Evolutionary conservation across 1,140 invertebrate genomes (phyloP).

Genomic region (Bombus haemorrhoidalis): DNA sequence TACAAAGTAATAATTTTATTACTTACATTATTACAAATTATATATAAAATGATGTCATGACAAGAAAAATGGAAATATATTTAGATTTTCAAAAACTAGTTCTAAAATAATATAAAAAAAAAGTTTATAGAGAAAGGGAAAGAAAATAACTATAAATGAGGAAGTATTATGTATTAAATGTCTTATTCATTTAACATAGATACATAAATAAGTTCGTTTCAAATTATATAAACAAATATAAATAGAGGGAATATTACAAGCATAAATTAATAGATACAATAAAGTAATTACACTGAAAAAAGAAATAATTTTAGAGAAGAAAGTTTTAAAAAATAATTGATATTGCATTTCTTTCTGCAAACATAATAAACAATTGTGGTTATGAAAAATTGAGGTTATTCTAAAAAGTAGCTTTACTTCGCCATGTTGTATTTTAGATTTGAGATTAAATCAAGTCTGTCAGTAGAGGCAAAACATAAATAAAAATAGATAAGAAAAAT

Average conservation of each 20-base stretch:
- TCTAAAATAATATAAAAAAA: background rate
- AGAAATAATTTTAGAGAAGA: too few species aligned
- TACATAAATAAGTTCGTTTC: background rate
- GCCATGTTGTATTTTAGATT: slow-evolving; percentile 58
- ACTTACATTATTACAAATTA: background rate
- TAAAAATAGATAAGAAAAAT: background rate
- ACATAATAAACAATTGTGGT: background rate
- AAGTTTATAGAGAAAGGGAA: background rate
- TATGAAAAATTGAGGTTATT: slow-evolving; percentile 53
- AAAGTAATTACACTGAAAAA: background rate
- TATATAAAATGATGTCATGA: background rate
- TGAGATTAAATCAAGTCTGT: slow-evolving; percentile 37
- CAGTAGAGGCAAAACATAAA: slow-evolving; percentile 38
- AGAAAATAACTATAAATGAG: background rate
- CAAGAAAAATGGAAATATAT: background rate
- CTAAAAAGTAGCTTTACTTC: slow-evolving; percentile 36
- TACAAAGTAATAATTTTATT: slow-evolving; percentile 23
- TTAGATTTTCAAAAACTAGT: background rate
- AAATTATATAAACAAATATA: slow-evolving; percentile 21
- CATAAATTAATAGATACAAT: background rate
- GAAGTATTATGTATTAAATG: background rate
- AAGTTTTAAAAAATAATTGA: slow-evolving; percentile 33
- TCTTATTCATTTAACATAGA: background rate
- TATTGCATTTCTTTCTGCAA: background rate
- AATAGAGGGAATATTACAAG: background rate